Percentiles rank a stretch among this genome's conserved stretches.
Conservation (phyloP, 2,888 invertebrate species). For the Mellilla xanthometata region DNA sequence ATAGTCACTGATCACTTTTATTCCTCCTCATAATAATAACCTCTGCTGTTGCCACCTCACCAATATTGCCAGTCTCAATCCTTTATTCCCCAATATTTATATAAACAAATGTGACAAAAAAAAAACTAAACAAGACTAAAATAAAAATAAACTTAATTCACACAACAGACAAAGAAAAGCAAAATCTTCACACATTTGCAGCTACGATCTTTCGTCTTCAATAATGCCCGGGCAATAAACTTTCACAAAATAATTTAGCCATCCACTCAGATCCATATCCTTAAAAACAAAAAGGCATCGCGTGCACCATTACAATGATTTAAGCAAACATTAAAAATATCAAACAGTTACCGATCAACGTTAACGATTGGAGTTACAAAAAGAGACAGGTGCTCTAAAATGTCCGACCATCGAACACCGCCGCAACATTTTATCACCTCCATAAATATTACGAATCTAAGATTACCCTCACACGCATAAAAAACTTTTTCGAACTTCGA, state of each 20-base stretch:
- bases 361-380: slow-evolving; percentile 53
- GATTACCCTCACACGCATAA: slow-evolving; percentile 39
- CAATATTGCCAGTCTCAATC: no score
- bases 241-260: slow-evolving; percentile 14
- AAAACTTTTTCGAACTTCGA: slow-evolving; percentile 26
- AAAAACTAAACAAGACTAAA: no score
- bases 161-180: no score
- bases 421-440: slow-evolving; percentile 77
- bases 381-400: slow-evolving; percentile 67
- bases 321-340: slow-evolving; percentile 38
- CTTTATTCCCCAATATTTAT: no score
- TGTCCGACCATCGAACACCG: slow-evolving; percentile 57
- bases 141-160: no score
- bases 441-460: slow-evolving; percentile 70
- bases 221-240: background rate
- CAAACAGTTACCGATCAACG: slow-evolving; percentile 43
- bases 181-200: no score
- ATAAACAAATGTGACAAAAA: no score
- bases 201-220: no score
- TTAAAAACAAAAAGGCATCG: slow-evolving; percentile 43
- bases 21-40: no score
- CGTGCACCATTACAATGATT: slow-evolving; percentile 38
- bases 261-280: slow-evolving; percentile 13
- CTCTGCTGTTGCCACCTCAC: no score
- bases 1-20: no score